Percentiles rank a stretch among this genome's conserved stretches.
phyloP scores from a whole-genome alignment of 37 sponge, comb jelly and placozoan species.

The Beroe forskalii region DNA sequence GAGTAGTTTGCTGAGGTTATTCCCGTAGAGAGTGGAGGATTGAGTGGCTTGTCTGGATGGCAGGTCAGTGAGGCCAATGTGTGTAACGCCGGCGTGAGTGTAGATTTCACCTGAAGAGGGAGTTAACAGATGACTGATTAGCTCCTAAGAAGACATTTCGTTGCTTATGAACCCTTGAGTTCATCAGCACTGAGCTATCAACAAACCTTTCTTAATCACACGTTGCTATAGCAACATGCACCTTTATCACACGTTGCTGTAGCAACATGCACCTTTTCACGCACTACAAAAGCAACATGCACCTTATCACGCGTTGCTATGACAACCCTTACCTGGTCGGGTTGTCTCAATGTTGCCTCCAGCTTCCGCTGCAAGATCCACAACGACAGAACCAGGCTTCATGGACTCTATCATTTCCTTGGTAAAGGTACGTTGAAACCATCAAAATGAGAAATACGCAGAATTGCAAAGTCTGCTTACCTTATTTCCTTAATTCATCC shows the following conservation, averaged over 20 bases:
- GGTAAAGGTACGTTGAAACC: too few relatives aligned
- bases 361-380: conserved; percentile 90
- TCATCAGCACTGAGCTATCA: too few relatives aligned
- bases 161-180: too few relatives aligned
- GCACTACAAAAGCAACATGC: background rate
- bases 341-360: conserved; percentile 91
- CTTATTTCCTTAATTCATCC: too few relatives aligned
- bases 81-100: conserved; percentile 82
- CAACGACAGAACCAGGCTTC: conserved; percentile 91
- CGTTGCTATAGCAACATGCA: background rate
- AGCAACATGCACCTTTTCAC: background rate
- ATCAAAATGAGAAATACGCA: too few relatives aligned
- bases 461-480: too few relatives aligned
- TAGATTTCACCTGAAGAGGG: conserved; percentile 72
- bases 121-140: too few relatives aligned
- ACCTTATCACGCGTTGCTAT: background rate
- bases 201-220: background rate
- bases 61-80: conserved; percentile 90
- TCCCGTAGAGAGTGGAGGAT: conserved; percentile 85
- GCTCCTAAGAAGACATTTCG: too few relatives aligned
- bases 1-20: conserved; percentile 86
- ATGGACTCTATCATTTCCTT: conserved; percentile 86
- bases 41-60: conserved; percentile 87
- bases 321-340: conserved; percentile 53
- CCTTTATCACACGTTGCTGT: too few relatives aligned